Conservation (phyloP, 1,140 invertebrate genomes). For the Lasioglossum albipes region DNA sequence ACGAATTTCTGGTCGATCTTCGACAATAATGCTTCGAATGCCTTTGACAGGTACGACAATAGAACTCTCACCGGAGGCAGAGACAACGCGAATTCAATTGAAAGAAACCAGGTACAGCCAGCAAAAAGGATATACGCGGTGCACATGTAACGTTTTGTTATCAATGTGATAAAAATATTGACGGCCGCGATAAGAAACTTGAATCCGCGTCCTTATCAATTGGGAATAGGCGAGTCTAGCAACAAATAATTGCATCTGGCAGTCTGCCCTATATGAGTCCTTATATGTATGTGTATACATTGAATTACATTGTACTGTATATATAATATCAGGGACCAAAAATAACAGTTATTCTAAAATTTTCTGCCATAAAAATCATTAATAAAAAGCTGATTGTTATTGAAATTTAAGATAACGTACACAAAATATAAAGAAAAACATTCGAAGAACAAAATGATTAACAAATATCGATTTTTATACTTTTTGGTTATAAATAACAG, state of each 20-base stretch:
- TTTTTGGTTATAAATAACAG: too few species aligned
- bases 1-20: constrained; percentile 35
- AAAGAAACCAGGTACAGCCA: constrained; percentile 20
- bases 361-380: too few species aligned
- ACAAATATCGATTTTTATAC: too few species aligned
- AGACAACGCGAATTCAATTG: constrained; percentile 36
- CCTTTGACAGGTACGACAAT: constrained; percentile 48
- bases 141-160: background rate
- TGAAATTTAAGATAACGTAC: too few species aligned
- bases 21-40: constrained; percentile 50
- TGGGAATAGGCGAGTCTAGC: background rate
- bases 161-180: background rate
- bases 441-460: too few species aligned
- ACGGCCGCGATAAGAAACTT: too few species aligned
- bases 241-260: background rate
- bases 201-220: background rate
- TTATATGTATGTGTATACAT: too few species aligned
- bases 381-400: too few species aligned
- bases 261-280: background rate
- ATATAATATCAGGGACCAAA: too few species aligned
- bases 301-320: too few species aligned
- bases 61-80: constrained; percentile 40
- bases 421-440: too few species aligned
- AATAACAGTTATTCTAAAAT: too few species aligned
- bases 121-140: background rate